Evolutionary conservation across 1,140 invertebrate genomes (phyloP).

Genomic region (Chymomyza costata): DNA sequence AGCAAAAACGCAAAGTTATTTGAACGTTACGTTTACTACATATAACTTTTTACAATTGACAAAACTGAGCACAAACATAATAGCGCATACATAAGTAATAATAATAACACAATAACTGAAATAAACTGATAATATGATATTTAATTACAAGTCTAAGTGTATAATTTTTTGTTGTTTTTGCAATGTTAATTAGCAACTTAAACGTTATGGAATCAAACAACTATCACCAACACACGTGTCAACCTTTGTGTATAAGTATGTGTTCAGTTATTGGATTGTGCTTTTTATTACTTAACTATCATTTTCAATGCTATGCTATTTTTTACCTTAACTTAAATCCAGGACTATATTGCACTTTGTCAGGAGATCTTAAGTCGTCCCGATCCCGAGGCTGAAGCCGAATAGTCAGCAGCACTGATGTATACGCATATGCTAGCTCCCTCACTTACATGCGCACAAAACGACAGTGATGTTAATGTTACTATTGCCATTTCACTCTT

Average conservation of each 20-base stretch:
- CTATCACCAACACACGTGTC: no score
- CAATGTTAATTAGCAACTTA: no score
- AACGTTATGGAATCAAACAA: no score
- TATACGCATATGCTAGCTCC: not conserved
- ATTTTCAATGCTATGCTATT: conserved; percentile 22
- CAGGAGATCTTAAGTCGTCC: conserved; percentile 73
- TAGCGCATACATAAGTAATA: no score
- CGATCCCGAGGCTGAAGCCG: conserved; percentile 68
- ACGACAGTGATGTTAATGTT: conserved; percentile 4
- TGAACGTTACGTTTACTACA: no score
- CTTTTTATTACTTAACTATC: conserved; percentile 15
- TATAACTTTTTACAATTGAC: no score
- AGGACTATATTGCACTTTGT: conserved; percentile 74
- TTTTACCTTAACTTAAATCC: conserved; percentile 27
- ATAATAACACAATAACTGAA: no score
- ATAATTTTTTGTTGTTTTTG: no score
- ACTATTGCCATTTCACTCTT: conserved; percentile 26
- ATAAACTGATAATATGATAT: no score
- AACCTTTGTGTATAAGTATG: not conserved
- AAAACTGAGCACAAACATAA: no score
- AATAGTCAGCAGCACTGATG: conserved; percentile 21
- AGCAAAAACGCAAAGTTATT: no score
- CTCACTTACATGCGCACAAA: not conserved
- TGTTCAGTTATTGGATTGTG: conserved; percentile 27
- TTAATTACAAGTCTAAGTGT: no score